Conservation (phyloP, 2,797 vertebrate species). For the Lagodon rhomboides region DNA sequence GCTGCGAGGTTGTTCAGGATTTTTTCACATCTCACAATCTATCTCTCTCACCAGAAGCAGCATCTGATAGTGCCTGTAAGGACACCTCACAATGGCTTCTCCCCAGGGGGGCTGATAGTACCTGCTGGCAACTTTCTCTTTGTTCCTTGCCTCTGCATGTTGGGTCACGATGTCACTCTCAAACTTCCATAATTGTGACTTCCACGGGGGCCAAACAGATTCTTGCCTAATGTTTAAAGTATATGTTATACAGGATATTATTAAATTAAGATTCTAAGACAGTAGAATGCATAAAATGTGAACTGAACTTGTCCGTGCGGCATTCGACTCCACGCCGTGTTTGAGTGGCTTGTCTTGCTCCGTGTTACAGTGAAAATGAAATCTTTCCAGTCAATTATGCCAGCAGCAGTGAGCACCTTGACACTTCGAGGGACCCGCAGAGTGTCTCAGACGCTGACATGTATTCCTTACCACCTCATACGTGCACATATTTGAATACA, state of each 20-base stretch:
- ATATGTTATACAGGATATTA: background rate
- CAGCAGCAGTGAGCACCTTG: slow-evolving; percentile 49
- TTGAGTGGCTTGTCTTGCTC: slow-evolving; percentile 60
- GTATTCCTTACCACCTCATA: slow-evolving; percentile 36
- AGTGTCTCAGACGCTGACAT: slow-evolving; percentile 55
- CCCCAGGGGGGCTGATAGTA: slow-evolving; percentile 54
- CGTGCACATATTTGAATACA: slow-evolving; percentile 21
- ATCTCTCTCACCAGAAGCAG: slow-evolving; percentile 29
- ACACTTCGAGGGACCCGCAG: slow-evolving; percentile 59
- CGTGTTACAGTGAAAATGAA: slow-evolving; percentile 67
- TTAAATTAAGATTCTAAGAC: slow-evolving; percentile 26
- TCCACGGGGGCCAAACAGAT: background rate
- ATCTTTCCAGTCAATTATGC: slow-evolving; percentile 77
- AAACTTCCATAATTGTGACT: slow-evolving; percentile 26
- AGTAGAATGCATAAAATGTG: slow-evolving; percentile 43
- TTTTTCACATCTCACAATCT: slow-evolving; percentile 39
- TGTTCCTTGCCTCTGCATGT: slow-evolving; percentile 50
- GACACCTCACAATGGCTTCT: slow-evolving; percentile 57
- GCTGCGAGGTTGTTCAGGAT: slow-evolving; percentile 8
- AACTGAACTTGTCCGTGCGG: slow-evolving; percentile 58
- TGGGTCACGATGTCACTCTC: slow-evolving; percentile 54
- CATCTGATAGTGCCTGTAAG: slow-evolving; percentile 45
- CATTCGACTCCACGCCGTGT: slow-evolving; percentile 58
- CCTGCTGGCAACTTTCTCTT: slow-evolving; percentile 60
- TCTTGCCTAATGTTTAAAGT: background rate